A percentile compares a stretch with the other conserved stretches of the same genome.
phyloP scores from a whole-genome alignment of 2,888 invertebrate species.

The Stramonita haemastoma region DNA sequence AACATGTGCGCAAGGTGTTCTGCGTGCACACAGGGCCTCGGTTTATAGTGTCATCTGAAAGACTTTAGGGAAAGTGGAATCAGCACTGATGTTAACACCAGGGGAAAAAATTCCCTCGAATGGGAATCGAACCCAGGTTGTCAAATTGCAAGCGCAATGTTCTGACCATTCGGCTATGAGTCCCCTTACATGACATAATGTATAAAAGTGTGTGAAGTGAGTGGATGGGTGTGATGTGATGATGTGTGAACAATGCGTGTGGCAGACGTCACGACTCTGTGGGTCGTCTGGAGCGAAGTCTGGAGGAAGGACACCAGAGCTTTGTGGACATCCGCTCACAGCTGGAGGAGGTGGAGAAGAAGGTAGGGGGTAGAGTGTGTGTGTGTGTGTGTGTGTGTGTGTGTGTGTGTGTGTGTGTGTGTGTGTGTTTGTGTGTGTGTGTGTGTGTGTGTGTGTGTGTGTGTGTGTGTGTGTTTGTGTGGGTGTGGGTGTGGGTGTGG shows the following conservation, averaged over 20 bases:
- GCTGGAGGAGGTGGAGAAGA: constrained; percentile 90
- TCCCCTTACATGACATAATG: too few relatives aligned
- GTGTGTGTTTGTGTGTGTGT: constrained; percentile 7
- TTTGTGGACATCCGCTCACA: constrained; percentile 86
- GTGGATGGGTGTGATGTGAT: neutral
- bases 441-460: too few relatives aligned
- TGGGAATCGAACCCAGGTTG: too few relatives aligned
- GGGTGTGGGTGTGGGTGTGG: neutral
- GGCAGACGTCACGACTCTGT: constrained; percentile 48
- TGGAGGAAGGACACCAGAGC: constrained; percentile 67
- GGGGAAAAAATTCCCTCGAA: too few relatives aligned
- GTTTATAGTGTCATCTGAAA: too few relatives aligned
- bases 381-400: neutral
- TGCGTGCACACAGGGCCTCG: too few relatives aligned
- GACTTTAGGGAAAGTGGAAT: too few relatives aligned
- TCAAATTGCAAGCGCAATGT: too few relatives aligned
- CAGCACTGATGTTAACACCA: too few relatives aligned
- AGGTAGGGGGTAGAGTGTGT: constrained; percentile 79
- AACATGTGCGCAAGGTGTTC: too few relatives aligned
- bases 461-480: neutral
- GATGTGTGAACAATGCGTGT: constrained; percentile 22
- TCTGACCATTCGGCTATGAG: too few relatives aligned
- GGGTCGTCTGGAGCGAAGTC: constrained; percentile 69
- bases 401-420: neutral
- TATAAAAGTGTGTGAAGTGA: neutral